Evolutionary conservation across 2,113 vertebrate genomes (phyloP).

Genomic region (Ictalurus punctatus): DNA sequence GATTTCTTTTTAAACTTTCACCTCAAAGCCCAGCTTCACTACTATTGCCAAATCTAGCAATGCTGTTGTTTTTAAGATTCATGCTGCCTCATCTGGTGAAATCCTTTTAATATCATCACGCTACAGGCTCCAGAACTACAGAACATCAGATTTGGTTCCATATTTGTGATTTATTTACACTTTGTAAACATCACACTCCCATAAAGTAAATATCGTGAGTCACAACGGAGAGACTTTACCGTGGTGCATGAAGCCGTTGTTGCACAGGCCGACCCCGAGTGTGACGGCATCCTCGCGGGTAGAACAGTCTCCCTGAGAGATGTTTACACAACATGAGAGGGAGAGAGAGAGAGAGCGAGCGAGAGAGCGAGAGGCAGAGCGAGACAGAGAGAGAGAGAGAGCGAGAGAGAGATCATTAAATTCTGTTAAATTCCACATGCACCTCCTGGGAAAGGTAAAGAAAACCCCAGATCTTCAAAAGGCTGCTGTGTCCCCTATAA

Average conservation of each 20-base stretch:
- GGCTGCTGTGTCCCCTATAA: neutral
- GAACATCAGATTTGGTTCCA: neutral
- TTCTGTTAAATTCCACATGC: conserved; percentile 7
- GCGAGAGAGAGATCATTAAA: neutral
- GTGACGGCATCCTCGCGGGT: conserved; percentile 92
- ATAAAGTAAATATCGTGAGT: neutral
- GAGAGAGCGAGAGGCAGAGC: neutral
- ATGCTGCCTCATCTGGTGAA: neutral
- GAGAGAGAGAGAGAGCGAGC: neutral
- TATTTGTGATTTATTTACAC: neutral
- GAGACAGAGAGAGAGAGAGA: neutral
- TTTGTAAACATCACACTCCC: conserved; percentile 12
- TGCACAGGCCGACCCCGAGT: conserved; percentile 94
- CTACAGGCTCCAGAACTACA: neutral
- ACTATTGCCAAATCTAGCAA: neutral
- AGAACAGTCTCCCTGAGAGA: conserved; percentile 88
- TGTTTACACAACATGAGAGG: neutral
- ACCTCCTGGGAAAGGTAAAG: neutral
- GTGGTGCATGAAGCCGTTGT: conserved; percentile 98
- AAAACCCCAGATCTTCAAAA: neutral
- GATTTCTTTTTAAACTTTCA: conserved; percentile 1
- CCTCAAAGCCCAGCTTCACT: neutral
- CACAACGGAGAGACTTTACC: conserved; percentile 67
- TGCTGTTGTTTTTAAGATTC: neutral
- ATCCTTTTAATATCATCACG: conserved; percentile 1